phyloP scores from a whole-genome alignment of 2,113 vertebrate species.

The Parus major region DNA sequence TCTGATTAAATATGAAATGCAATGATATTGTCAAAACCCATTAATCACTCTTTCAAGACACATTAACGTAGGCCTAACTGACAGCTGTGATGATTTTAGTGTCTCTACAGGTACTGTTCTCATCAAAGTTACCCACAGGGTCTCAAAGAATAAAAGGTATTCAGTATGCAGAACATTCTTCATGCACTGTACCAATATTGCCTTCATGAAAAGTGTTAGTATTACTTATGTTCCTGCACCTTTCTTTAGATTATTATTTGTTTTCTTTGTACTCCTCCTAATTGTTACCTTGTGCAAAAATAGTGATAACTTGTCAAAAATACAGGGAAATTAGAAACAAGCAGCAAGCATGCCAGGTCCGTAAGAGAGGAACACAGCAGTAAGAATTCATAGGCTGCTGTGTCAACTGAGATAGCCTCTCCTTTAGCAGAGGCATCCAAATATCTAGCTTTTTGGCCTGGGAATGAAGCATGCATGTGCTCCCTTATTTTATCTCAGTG shows the following conservation, averaged over 20 bases:
- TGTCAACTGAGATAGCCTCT: not conserved
- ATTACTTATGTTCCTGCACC: not conserved
- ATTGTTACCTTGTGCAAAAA: not conserved
- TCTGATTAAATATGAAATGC: slow-evolving; percentile 80
- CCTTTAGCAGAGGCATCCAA: not conserved
- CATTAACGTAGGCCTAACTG: slow-evolving; percentile 67
- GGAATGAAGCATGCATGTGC: not conserved
- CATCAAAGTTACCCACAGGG: not conserved
- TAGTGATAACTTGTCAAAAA: not conserved
- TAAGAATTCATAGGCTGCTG: not conserved
- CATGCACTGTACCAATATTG: not conserved
- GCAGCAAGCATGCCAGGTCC: not conserved
- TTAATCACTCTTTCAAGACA: slow-evolving; percentile 81
- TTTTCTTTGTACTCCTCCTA: not conserved
- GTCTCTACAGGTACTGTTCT: slow-evolving; percentile 38
- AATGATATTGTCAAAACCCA: slow-evolving; percentile 82
- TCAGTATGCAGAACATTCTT: not conserved
- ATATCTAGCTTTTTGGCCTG: not conserved
- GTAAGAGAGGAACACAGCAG: not conserved
- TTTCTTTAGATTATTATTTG: not conserved
- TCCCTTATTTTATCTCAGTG: not conserved
- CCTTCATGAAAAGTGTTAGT: not conserved
- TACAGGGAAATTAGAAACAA: not conserved
- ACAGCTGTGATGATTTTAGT: slow-evolving; percentile 73
- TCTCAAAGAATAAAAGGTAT: not conserved